These are phyloP conservation scores for Branchellion lobata DNA, from an alignment of 2,888 invertebrate species.

Conservation along the genomic window DNA sequence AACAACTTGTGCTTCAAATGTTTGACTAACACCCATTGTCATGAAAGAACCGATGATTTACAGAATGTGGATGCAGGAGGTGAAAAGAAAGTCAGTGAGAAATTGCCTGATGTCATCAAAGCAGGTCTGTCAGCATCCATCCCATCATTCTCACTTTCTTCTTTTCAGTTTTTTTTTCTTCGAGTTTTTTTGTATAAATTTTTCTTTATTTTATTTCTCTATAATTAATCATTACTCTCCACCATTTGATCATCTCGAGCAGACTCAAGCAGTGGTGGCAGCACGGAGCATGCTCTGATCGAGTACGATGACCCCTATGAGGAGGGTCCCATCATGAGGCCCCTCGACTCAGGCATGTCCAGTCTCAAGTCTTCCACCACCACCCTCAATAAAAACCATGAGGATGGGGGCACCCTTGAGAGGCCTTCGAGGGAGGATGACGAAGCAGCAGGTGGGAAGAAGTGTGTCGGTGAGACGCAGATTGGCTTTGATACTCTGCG, in stretches of 20 bases:
- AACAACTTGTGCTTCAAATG: too few relatives aligned
- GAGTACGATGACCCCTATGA: slow-evolving; percentile 46
- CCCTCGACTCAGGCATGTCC: slow-evolving; percentile 29
- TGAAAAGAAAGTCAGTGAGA: slow-evolving; percentile 12
- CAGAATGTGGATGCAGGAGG: background rate
- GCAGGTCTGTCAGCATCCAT: slow-evolving; percentile 12
- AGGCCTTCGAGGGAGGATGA: background rate
- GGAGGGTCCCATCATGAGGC: slow-evolving; percentile 33
- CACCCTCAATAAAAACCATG: slow-evolving; percentile 14
- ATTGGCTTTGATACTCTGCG: slow-evolving; percentile 39
- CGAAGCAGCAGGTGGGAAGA: background rate
- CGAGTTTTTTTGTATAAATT: too few relatives aligned
- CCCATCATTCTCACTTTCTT: too few relatives aligned
- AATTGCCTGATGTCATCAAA: slow-evolving; percentile 41
- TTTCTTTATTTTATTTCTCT: too few relatives aligned
- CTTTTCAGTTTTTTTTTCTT: background rate
- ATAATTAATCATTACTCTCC: too few relatives aligned
- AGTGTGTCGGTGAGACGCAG: slow-evolving; percentile 36
- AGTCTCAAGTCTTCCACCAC: slow-evolving; percentile 31
- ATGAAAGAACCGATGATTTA: too few relatives aligned
- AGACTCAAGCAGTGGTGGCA: too few relatives aligned
- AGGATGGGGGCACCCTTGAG: slow-evolving; percentile 18
- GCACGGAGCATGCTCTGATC: background rate
- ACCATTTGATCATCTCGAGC: too few relatives aligned
- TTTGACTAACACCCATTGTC: too few relatives aligned